These are phyloP conservation scores for Tupaia chinensis DNA, from an alignment of 2,113 vertebrate genomes.

Conservation along the genomic window DNA sequence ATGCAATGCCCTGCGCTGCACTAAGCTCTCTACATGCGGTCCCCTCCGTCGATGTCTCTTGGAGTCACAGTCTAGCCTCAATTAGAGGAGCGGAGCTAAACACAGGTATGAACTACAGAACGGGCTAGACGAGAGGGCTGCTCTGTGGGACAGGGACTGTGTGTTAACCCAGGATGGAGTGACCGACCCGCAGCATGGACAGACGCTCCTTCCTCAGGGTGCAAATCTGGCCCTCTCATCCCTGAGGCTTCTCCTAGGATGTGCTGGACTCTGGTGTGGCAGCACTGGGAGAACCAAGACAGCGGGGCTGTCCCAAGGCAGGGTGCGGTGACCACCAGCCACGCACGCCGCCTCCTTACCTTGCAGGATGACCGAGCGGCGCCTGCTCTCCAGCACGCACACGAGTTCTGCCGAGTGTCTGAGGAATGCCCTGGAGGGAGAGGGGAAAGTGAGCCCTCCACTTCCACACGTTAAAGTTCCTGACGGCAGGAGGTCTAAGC, in stretches of 20 bases:
- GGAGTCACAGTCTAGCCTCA: background rate
- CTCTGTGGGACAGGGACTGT: too few species aligned
- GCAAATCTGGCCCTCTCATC: too few species aligned
- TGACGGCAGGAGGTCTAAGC: slow-evolving; percentile 16
- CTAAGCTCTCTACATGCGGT: background rate
- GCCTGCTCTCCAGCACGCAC: slow-evolving; percentile 93
- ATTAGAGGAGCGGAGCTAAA: background rate
- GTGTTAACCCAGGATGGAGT: background rate
- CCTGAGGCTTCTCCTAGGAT: too few species aligned
- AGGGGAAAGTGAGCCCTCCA: slow-evolving; percentile 18
- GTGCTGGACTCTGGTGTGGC: too few species aligned
- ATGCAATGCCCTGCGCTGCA: background rate
- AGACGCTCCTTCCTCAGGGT: too few species aligned
- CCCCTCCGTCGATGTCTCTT: background rate
- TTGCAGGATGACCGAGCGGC: slow-evolving; percentile 93
- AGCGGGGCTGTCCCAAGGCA: too few species aligned
- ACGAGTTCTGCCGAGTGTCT: slow-evolving; percentile 95
- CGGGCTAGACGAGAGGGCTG: too few species aligned
- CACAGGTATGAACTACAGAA: too few species aligned
- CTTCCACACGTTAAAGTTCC: background rate
- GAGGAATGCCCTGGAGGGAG: slow-evolving; percentile 90
- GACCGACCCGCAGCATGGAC: too few species aligned
- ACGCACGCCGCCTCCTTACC: slow-evolving; percentile 85
- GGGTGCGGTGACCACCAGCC: too few species aligned
- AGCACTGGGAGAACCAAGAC: too few species aligned